phyloP scores from a whole-genome alignment of 2,113 vertebrate genomes.

The Martes martes region DNA sequence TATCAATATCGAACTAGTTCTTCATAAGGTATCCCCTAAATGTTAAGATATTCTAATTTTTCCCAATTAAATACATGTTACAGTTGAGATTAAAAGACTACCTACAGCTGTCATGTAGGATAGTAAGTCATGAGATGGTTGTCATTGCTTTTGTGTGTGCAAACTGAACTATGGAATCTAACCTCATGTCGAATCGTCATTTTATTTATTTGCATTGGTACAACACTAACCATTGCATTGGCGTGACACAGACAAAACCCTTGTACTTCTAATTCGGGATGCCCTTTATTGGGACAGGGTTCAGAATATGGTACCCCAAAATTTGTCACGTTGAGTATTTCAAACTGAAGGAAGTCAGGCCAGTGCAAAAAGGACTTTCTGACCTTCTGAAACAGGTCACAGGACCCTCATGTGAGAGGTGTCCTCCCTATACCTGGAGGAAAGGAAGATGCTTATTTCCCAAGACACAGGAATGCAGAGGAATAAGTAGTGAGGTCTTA shows the following conservation, averaged over 20 bases:
- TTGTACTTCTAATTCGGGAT: not conserved
- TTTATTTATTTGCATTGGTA: not conserved
- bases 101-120: not conserved
- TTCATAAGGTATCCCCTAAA: not conserved
- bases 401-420: not conserved
- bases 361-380: not conserved
- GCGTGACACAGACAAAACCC: not conserved
- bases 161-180: not conserved
- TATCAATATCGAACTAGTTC: not conserved
- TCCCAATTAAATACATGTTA: not conserved
- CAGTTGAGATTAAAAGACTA: not conserved
- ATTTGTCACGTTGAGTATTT: not conserved
- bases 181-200: not conserved
- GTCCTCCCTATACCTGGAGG: not conserved
- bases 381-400: not conserved
- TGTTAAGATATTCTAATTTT: not conserved
- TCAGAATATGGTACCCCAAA: not conserved
- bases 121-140: not conserved
- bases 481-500: not conserved
- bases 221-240: not conserved
- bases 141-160: not conserved
- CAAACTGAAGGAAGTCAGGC: not conserved
- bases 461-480: not conserved
- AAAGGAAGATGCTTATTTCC: not conserved
- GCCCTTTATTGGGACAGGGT: not conserved